These are phyloP conservation scores for Macrostomum lignano DNA, from an alignment of 1,140 invertebrate species.

Conservation along the genomic window DNA sequence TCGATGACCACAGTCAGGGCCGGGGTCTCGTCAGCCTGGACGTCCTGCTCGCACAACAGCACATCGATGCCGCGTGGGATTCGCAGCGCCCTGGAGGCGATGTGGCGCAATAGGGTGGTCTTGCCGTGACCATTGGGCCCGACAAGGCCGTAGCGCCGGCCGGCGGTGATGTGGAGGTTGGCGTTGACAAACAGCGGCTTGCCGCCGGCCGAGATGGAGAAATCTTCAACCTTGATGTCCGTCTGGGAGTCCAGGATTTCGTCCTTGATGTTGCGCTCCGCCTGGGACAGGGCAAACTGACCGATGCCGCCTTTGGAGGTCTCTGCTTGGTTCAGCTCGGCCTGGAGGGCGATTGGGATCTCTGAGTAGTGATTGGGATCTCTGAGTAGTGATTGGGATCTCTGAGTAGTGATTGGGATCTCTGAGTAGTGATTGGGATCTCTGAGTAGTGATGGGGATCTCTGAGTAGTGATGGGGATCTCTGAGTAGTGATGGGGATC, in stretches of 20 bases:
- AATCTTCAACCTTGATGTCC: slow-evolving; percentile 45
- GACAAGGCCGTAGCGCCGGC: slow-evolving; percentile 76
- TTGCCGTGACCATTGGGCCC: slow-evolving; percentile 97
- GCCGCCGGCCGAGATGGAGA: slow-evolving; percentile 81
- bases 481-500: no score
- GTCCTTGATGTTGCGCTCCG: no score
- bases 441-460: no score
- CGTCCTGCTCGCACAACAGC: slow-evolving; percentile 77
- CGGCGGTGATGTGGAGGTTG: slow-evolving; percentile 62
- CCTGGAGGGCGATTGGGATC: no score
- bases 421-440: no score
- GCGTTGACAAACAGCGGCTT: slow-evolving; percentile 93
- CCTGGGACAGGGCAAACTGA: no score
- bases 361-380: no score
- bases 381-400: no score
- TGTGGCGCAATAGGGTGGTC: slow-evolving; percentile 78
- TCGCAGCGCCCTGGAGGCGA: slow-evolving; percentile 53
- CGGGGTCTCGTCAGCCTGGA: slow-evolving; percentile 59
- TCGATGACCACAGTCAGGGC: slow-evolving; percentile 71
- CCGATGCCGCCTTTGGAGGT: no score
- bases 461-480: no score
- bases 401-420: no score
- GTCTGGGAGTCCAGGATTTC: slow-evolving; percentile 2
- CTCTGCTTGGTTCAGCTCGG: no score
- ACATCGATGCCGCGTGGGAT: slow-evolving; percentile 91